These are phyloP conservation scores for Drosophila takahashii DNA, from an alignment of 1,140 invertebrate genomes.

Conservation along the genomic window DNA sequence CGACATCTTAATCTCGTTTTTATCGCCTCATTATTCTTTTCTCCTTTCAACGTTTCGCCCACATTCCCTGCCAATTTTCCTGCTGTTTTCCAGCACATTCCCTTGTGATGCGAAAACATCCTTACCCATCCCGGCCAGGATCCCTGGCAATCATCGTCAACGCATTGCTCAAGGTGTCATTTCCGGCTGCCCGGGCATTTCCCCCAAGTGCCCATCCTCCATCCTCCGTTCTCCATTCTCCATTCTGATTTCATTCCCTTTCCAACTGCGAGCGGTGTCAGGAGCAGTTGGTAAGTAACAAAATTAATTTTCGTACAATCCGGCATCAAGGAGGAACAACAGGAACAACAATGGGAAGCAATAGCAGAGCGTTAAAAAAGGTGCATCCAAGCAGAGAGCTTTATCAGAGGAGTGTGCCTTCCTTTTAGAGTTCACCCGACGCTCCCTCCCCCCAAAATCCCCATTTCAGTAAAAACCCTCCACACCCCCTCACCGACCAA, in stretches of 20 bases:
- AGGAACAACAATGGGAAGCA: slow-evolving; percentile 58
- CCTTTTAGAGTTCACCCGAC: not conserved
- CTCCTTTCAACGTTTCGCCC: slow-evolving; percentile 5
- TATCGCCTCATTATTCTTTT: slow-evolving; percentile 45
- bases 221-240: not conserved
- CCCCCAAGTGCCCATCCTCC: not conserved
- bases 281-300: slow-evolving; percentile 75
- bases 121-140: slow-evolving; percentile 10
- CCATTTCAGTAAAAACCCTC: not conserved
- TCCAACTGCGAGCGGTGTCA: slow-evolving; percentile 44
- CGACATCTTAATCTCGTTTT: slow-evolving; percentile 38
- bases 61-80: slow-evolving; percentile 15
- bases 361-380: slow-evolving; percentile 69
- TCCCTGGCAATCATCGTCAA: slow-evolving; percentile 51
- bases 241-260: slow-evolving; percentile 22
- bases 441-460: not conserved
- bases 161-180: slow-evolving; percentile 70
- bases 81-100: slow-evolving; percentile 21
- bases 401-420: slow-evolving; percentile 55
- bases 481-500: not conserved
- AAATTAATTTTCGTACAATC: slow-evolving; percentile 81
- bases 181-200: slow-evolving; percentile 47
- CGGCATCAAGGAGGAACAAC: slow-evolving; percentile 61
- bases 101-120: slow-evolving; percentile 5
- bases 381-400: slow-evolving; percentile 65